These are phyloP conservation scores for Penaeus chinensis DNA, from an alignment of 1,140 invertebrate genomes.

Conservation along the genomic window DNA sequence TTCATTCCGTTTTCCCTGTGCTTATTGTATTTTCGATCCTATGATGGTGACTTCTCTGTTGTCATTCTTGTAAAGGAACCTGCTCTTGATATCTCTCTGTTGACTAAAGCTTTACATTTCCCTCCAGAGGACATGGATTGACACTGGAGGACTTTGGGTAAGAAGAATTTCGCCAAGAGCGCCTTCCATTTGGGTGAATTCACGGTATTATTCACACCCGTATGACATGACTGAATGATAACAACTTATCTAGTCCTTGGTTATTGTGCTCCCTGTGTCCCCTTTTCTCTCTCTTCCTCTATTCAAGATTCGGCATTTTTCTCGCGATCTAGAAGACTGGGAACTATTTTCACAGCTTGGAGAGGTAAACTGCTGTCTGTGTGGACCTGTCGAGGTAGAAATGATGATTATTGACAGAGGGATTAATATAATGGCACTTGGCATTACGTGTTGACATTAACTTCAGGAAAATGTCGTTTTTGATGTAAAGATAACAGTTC, in stretches of 20 bases:
- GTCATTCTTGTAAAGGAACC: constrained; percentile 27
- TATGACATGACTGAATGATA: constrained; percentile 13
- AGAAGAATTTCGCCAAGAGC: neutral
- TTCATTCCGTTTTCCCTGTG: neutral
- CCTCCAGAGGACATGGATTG: constrained; percentile 30
- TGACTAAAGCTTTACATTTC: constrained; percentile 5
- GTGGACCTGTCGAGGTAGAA: no score
- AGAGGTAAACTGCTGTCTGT: no score
- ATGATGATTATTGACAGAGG: no score
- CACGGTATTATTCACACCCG: constrained; percentile 11
- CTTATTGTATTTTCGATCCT: constrained; percentile 47
- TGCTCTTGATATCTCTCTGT: constrained; percentile 2
- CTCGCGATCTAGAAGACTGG: no score
- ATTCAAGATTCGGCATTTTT: no score
- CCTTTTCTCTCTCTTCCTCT: no score
- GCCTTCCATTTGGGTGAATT: neutral
- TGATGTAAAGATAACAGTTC: no score
- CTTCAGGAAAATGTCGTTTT: no score
- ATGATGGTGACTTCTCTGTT: constrained; percentile 48
- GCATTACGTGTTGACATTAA: no score
- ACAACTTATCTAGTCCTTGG: constrained; percentile 13
- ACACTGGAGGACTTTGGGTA: constrained; percentile 17
- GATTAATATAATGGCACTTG: no score
- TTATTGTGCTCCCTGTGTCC: neutral
- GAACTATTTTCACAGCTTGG: no score